Conservation (phyloP, 1,140 invertebrate species). For the Lordiphosa mommai region DNA sequence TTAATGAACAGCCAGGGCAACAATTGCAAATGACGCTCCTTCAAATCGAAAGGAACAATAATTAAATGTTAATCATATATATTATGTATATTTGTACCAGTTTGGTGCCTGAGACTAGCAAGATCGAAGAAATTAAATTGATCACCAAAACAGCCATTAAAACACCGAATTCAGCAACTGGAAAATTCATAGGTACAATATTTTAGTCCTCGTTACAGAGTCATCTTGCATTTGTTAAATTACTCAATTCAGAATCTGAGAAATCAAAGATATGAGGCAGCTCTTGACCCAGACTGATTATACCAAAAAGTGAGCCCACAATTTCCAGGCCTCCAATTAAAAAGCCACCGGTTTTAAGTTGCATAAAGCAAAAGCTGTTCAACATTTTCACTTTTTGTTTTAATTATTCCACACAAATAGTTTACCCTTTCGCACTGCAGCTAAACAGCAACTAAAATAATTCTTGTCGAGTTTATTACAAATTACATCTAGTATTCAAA, state of each 20-base stretch:
- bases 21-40: slow-evolving; percentile 32
- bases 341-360: background rate
- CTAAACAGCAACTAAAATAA: slow-evolving; percentile 1
- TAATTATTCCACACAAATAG: background rate
- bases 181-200: background rate
- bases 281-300: slow-evolving; percentile 9
- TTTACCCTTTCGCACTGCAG: background rate
- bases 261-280: background rate
- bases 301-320: slow-evolving; percentile 19
- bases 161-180: slow-evolving; percentile 27
- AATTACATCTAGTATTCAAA: background rate
- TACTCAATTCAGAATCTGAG: no score
- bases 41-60: background rate
- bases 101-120: slow-evolving; percentile 48
- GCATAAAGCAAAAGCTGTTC: no score
- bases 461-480: background rate
- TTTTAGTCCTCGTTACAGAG: no score
- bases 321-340: slow-evolving; percentile 10
- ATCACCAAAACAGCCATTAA: slow-evolving; percentile 30
- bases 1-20: background rate
- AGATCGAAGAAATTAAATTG: slow-evolving; percentile 37
- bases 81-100: slow-evolving; percentile 28
- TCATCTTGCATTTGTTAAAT: no score
- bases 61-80: background rate
- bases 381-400: background rate